Evolutionary conservation across 2,888 invertebrate genomes (phyloP), one percentile per base, ranked within the genome.

Genomic region (Cephus spinipes): DNA sequence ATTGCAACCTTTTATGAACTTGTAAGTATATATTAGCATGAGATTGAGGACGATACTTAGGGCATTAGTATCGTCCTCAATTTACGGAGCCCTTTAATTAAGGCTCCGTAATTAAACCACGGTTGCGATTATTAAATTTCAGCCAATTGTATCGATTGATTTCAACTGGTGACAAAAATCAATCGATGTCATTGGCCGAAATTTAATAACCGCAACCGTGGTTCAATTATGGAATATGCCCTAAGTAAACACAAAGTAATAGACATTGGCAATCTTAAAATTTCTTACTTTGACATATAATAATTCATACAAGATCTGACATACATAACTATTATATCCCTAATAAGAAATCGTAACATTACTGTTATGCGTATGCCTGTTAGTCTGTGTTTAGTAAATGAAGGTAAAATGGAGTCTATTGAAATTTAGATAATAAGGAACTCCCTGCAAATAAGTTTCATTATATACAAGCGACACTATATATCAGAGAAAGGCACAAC

Each of bases 401-500:
- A 55, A 40, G 40, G 1, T 40, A 40, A 40, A 40, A 40, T 15
- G 40, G 40, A 40, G 6, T 40, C 15, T 40, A 40, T 6, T 40
- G 40, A 40, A 40, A 40, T 40, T 40, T 40, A 40, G 40, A 2
- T 15, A 15, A 23, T 55, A 55, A 55, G 9, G 9, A 55, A 55
- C 55, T 55, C 9, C 9, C 55, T 55, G 23, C 4, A 15, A 40
- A 40, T 15, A 40, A 55, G 55, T 15, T 4, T 55, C 55, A 55
- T 55, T 55, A 55, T 55, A 15, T 55, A 55, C 55, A 55, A 55
- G 23, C 23, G 23, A 55, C 9, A 55, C 2, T 9, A 23, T 23
- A 23, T 23, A 55, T 55, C 55, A 55, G 55, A 97, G 94, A 93
- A 97, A 97, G 86, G 97, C 96, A 93, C 96, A 97, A 86, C 95